These are phyloP conservation scores for Diplolepis rosae DNA, from an alignment of 2,888 invertebrate genomes.

Conservation along the genomic window DNA sequence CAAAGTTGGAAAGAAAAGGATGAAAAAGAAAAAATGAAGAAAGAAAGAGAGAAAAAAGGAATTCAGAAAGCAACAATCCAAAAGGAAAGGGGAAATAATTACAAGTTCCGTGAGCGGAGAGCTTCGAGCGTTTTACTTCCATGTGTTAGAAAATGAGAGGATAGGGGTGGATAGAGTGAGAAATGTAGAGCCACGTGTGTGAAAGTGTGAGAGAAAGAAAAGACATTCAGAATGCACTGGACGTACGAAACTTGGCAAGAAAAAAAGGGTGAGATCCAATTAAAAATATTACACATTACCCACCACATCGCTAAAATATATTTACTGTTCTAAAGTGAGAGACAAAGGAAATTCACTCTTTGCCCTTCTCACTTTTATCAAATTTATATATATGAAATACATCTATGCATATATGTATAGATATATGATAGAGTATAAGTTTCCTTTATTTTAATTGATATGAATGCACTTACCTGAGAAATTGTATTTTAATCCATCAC, in stretches of 20 bases:
- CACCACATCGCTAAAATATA: slow-evolving; percentile 69
- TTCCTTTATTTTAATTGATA: too few relatives aligned
- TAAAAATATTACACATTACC: slow-evolving; percentile 73
- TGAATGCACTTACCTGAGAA: too few relatives aligned
- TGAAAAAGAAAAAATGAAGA: slow-evolving; percentile 36
- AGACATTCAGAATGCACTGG: slow-evolving; percentile 44
- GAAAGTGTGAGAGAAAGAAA: slow-evolving; percentile 45
- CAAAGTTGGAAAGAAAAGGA: slow-evolving; percentile 12
- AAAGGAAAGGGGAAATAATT: slow-evolving; percentile 72
- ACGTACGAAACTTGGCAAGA: slow-evolving; percentile 39
- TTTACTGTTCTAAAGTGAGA: slow-evolving; percentile 70
- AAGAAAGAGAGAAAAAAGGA: slow-evolving; percentile 49
- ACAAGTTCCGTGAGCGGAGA: slow-evolving; percentile 67
- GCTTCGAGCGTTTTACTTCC: slow-evolving; percentile 55
- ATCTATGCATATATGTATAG: too few relatives aligned
- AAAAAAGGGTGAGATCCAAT: slow-evolving; percentile 68
- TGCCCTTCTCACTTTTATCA: neutral
- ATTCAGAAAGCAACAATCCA: slow-evolving; percentile 70
- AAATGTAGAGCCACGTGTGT: slow-evolving; percentile 37
- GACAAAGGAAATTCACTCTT: slow-evolving; percentile 46
- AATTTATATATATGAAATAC: too few relatives aligned
- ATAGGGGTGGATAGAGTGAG: slow-evolving; percentile 33
- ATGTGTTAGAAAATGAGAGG: slow-evolving; percentile 44
- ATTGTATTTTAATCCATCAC: too few relatives aligned
- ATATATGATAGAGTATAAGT: too few relatives aligned